These are phyloP conservation scores for Contarinia nasturtii DNA, from an alignment of 1,140 invertebrate species.

Conservation along the genomic window DNA sequence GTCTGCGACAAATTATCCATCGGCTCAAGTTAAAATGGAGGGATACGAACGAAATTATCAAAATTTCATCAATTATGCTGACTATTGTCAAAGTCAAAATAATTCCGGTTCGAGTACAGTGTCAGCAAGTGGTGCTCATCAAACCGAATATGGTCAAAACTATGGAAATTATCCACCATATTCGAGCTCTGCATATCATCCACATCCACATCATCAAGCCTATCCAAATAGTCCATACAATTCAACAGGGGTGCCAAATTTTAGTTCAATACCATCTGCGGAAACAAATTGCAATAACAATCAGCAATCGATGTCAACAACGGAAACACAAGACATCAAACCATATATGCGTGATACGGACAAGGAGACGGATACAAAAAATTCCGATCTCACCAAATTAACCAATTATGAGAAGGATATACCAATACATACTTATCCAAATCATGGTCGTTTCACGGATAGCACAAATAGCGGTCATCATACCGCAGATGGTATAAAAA, in stretches of 20 bases:
- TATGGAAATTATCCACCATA: not conserved
- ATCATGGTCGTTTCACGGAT: conserved; percentile 8
- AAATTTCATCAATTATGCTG: conserved; percentile 24
- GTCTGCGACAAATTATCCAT: not conserved
- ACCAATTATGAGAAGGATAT: conserved; percentile 24
- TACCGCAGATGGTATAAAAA: conserved; percentile 8
- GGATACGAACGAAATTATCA: conserved; percentile 24
- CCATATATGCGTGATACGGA: not conserved
- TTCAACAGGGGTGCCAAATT: too few species aligned
- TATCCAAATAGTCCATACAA: conserved; percentile 11
- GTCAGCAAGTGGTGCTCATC: conserved; percentile 4
- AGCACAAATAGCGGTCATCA: not conserved
- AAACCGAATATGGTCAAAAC: not conserved
- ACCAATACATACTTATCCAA: conserved; percentile 21
- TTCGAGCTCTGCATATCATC: conserved; percentile 7
- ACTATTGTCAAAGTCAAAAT: conserved; percentile 22
- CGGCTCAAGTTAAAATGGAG: conserved; percentile 20
- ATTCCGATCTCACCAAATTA: conserved; percentile 20
- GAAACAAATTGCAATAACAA: not conserved
- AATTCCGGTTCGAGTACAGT: conserved; percentile 9
- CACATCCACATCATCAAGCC: conserved; percentile 8
- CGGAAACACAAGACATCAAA: not conserved
- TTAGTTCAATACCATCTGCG: not conserved
- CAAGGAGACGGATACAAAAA: conserved; percentile 13
- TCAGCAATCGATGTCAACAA: not conserved